Conservation (phyloP, 2,113 vertebrate species). For the Sapajus apella region DNA sequence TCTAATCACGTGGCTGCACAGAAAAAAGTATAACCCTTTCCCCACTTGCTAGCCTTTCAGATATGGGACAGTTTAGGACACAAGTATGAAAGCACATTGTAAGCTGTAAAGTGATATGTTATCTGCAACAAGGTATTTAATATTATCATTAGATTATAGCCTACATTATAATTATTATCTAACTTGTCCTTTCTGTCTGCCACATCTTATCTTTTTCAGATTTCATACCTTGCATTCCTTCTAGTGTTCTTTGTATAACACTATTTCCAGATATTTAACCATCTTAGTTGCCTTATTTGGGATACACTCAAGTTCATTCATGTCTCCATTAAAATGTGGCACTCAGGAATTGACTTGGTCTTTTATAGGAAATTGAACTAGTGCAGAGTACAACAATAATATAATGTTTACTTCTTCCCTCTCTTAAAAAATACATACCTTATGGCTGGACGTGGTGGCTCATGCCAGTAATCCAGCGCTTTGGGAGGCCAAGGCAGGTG, state of each 20-base stretch:
- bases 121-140: neutral
- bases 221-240: neutral
- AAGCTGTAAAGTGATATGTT: neutral
- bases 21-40: neutral
- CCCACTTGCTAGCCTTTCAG: neutral
- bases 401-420: neutral
- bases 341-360: neutral
- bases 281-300: conserved; percentile 20
- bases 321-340: neutral
- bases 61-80: neutral
- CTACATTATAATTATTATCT: conserved; percentile 1
- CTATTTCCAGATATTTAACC: neutral
- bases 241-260: neutral
- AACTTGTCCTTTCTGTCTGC: neutral
- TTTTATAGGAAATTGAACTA: neutral
- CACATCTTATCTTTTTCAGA: conserved; percentile 7
- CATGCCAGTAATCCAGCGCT: no score
- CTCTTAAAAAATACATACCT: neutral
- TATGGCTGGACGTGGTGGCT: no score
- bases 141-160: neutral
- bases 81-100: neutral
- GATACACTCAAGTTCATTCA: neutral
- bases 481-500: no score
- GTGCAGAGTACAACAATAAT: neutral
- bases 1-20: neutral